phyloP scores from a whole-genome alignment of 2,797 vertebrate genomes.

The Mus minutoides region DNA sequence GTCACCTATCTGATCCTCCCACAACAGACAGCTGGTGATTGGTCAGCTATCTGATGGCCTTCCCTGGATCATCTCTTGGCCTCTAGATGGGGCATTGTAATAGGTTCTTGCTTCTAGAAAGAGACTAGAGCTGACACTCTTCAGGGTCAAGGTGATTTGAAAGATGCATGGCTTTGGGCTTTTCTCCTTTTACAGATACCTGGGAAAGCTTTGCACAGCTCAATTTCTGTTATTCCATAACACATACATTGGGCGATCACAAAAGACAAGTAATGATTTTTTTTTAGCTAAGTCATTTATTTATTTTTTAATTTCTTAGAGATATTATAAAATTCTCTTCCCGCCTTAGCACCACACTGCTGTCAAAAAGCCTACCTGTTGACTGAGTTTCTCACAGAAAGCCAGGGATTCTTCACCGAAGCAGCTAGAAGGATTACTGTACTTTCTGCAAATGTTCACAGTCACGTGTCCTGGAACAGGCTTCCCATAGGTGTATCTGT shows the following conservation, averaged over 20 bases:
- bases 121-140: background rate
- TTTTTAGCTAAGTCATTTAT: background rate
- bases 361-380: conserved; percentile 77
- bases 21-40: background rate
- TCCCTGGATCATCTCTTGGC: background rate
- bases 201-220: background rate
- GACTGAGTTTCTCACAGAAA: conserved; percentile 85
- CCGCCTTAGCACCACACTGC: background rate
- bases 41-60: background rate
- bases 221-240: background rate
- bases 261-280: conserved; percentile 12
- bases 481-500: conserved; percentile 88
- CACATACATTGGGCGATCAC: background rate
- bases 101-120: background rate
- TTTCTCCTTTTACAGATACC: background rate
- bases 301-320: background rate
- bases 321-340: background rate
- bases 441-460: conserved; percentile 84
- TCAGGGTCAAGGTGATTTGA: background rate
- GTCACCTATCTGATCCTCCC: background rate
- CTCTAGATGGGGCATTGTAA: background rate
- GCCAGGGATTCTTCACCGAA: conserved; percentile 71
- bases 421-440: conserved; percentile 44
- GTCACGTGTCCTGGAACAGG: conserved; percentile 83
- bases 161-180: background rate